Conservation (phyloP, 2,113 vertebrate genomes). For the Pardalotus punctatus region DNA sequence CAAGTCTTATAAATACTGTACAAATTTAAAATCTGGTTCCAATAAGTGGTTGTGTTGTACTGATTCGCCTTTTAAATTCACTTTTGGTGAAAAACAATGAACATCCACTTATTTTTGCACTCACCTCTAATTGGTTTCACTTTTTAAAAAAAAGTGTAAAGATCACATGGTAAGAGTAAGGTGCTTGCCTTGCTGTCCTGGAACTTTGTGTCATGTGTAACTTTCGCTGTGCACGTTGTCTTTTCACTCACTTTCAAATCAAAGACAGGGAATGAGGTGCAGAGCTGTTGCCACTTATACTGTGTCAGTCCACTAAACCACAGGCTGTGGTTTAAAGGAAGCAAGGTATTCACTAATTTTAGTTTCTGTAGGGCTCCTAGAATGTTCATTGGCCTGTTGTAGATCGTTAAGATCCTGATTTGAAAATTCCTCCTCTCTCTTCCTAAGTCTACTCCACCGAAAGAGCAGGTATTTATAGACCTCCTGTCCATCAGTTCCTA, state of each 20-base stretch:
- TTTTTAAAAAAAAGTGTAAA: neutral
- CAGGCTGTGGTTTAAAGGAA: neutral
- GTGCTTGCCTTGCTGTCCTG: neutral
- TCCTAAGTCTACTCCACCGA: neutral
- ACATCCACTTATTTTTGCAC: neutral
- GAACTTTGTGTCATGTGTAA: rapidly evolving
- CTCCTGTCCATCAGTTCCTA: neutral
- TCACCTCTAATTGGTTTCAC: neutral
- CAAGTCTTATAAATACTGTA: neutral
- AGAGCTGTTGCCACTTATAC: rapidly evolving
- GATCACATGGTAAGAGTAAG: neutral
- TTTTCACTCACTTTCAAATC: neutral
- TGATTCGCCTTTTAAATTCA: neutral
- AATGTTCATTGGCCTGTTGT: neutral
- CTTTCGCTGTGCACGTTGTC: neutral
- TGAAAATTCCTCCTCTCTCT: neutral
- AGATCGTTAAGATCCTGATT: neutral
- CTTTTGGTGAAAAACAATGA: neutral
- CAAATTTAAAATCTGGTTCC: conserved; percentile 5
- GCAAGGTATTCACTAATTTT: neutral
- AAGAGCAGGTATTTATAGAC: neutral
- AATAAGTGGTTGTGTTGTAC: neutral
- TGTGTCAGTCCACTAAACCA: neutral
- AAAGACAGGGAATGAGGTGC: neutral
- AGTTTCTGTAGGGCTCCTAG: neutral